phyloP scores from a whole-genome alignment of 2,113 vertebrate genomes.

The Lagopus leucura region DNA sequence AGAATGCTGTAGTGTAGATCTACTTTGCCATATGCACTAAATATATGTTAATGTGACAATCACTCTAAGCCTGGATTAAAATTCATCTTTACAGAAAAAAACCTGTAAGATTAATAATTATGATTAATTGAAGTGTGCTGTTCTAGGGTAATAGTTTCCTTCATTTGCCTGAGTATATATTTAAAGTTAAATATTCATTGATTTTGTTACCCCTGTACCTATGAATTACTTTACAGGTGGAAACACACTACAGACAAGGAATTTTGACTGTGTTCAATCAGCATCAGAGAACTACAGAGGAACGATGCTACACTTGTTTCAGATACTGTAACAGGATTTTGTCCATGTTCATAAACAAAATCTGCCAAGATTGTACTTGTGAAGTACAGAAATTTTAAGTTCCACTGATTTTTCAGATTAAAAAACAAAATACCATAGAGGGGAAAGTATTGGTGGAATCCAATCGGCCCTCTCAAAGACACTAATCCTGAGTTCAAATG shows the following conservation, averaged over 20 bases:
- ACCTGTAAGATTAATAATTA: conserved; percentile 69
- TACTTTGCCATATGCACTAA: conserved; percentile 34
- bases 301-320: conserved; percentile 72
- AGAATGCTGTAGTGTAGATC: conserved; percentile 58
- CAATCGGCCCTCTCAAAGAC: neutral
- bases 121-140: conserved; percentile 75
- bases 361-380: conserved; percentile 46
- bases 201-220: conserved; percentile 15
- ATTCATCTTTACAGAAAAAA: conserved; percentile 63
- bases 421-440: neutral
- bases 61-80: conserved; percentile 58
- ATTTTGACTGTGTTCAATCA: conserved; percentile 31
- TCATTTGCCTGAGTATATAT: conserved; percentile 63
- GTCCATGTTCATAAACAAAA: conserved; percentile 66
- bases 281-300: conserved; percentile 52
- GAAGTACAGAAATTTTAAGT: conserved; percentile 29
- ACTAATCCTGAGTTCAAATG: neutral
- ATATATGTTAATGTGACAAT: conserved; percentile 58
- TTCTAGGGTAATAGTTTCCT: conserved; percentile 67
- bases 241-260: conserved; percentile 59
- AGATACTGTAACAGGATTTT: conserved; percentile 61
- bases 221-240: conserved; percentile 39
- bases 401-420: neutral
- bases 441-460: neutral
- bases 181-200: conserved; percentile 70